These are phyloP conservation scores for Drosophila ogumai DNA, from an alignment of 1,140 invertebrate species.

Conservation along the genomic window DNA sequence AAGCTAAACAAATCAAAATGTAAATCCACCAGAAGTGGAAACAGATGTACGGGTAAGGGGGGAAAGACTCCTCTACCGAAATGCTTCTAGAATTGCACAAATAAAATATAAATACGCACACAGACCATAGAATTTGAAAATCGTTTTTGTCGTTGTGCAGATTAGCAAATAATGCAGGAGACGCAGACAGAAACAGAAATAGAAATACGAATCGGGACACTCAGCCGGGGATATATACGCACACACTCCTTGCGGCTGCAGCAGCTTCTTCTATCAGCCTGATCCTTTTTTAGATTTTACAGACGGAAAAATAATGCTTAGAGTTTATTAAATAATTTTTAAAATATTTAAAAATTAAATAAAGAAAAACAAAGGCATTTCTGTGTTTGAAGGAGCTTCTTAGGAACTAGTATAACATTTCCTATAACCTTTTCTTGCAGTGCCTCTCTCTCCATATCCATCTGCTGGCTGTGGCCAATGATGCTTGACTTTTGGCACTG, in stretches of 20 bases:
- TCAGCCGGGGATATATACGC: slow-evolving; percentile 10
- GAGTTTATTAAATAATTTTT: background rate
- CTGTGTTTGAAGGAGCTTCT: background rate
- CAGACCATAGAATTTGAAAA: slow-evolving; percentile 55
- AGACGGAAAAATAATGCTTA: background rate
- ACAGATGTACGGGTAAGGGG: background rate
- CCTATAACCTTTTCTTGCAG: background rate
- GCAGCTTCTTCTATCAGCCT: background rate
- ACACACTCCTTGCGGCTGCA: slow-evolving; percentile 27
- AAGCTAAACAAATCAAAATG: slow-evolving; percentile 54
- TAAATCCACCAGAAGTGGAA: slow-evolving; percentile 27
- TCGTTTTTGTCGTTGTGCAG: slow-evolving; percentile 43
- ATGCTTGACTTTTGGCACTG: slow-evolving; percentile 52
- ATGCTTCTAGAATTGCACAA: slow-evolving; percentile 51
- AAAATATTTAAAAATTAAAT: background rate
- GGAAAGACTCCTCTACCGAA: background rate
- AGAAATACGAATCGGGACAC: slow-evolving; percentile 15
- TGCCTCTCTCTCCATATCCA: slow-evolving; percentile 2
- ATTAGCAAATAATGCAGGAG: slow-evolving; percentile 60
- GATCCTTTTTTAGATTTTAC: slow-evolving; percentile 16
- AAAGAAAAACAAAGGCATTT: background rate
- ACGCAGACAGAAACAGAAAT: slow-evolving; percentile 42
- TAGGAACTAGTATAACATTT: too few relatives aligned
- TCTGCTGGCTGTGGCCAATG: slow-evolving; percentile 45
- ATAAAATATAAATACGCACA: slow-evolving; percentile 61